These are phyloP conservation scores for Empidonax alnorum DNA, from an alignment of 2,113 vertebrate species.

Conservation along the genomic window DNA sequence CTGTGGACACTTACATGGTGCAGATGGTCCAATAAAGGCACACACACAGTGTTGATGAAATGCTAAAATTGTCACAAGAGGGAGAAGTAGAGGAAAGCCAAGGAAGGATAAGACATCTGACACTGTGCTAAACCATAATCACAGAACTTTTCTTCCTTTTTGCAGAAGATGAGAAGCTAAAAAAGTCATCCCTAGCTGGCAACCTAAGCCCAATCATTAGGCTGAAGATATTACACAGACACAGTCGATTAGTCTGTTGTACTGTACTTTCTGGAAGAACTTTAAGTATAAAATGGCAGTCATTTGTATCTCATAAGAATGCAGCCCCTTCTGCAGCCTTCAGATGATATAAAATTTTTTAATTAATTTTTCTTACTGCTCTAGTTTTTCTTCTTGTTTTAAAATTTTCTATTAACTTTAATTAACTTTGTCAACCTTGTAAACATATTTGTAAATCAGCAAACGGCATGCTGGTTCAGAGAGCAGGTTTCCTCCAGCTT, in stretches of 20 bases:
- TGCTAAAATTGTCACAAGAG: not conserved
- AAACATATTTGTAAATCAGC: not conserved
- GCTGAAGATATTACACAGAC: slow-evolving; percentile 42
- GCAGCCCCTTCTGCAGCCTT: not conserved
- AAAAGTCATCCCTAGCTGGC: slow-evolving; percentile 17
- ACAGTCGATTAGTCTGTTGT: slow-evolving; percentile 43
- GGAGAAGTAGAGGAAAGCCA: not conserved
- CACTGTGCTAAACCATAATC: not conserved
- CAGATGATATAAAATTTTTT: not conserved
- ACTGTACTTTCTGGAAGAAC: slow-evolving; percentile 31
- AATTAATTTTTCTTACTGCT: slow-evolving; percentile 30
- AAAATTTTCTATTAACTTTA: slow-evolving; percentile 22
- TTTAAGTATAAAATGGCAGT: slow-evolving; percentile 33
- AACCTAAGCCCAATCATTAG: slow-evolving; percentile 28
- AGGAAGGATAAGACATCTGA: not conserved
- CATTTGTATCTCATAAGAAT: slow-evolving; percentile 27
- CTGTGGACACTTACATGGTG: not conserved
- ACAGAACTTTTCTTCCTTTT: not conserved
- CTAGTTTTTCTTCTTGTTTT: not conserved
- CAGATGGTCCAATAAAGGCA: not conserved
- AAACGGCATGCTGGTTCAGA: not conserved
- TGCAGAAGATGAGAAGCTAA: not conserved
- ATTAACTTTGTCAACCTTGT: not conserved
- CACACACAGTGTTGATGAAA: not conserved
- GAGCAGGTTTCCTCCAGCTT: not conserved